These are phyloP conservation scores for Pseudomyrmex gracilis DNA, from an alignment of 1,140 invertebrate genomes.

Conservation along the genomic window DNA sequence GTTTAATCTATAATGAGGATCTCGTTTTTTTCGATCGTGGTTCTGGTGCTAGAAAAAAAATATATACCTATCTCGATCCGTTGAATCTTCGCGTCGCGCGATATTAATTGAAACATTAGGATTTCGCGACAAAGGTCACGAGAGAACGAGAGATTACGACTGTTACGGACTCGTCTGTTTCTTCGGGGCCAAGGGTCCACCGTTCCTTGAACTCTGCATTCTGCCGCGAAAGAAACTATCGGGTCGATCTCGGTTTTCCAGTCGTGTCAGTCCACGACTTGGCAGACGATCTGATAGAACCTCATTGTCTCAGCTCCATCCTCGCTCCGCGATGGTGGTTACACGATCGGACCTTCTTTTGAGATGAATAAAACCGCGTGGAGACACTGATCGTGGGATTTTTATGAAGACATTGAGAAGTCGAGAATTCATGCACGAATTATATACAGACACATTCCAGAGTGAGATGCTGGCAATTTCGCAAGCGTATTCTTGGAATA, in stretches of 20 bases:
- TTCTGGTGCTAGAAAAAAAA: constrained; percentile 15
- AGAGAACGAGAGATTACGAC: neutral
- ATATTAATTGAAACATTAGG: constrained; percentile 46
- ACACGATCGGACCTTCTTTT: constrained; percentile 48
- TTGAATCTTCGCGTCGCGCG: neutral
- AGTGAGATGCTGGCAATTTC: neutral
- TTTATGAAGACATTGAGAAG: constrained; percentile 9
- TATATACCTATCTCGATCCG: too few species aligned
- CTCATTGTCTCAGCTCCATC: constrained; percentile 69
- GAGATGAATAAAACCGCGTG: constrained; percentile 27
- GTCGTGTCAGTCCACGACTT: constrained; percentile 68
- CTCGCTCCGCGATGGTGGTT: constrained; percentile 50
- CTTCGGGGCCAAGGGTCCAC: neutral
- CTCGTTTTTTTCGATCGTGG: constrained; percentile 13
- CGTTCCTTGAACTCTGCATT: constrained; percentile 37
- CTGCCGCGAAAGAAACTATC: constrained; percentile 64
- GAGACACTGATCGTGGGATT: constrained; percentile 25
- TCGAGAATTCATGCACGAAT: neutral
- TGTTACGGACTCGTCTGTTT: neutral
- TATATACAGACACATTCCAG: neutral
- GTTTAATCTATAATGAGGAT: constrained; percentile 64
- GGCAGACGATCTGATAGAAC: constrained; percentile 72
- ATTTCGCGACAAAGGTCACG: constrained; percentile 24
- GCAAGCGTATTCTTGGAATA: neutral
- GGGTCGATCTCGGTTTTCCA: constrained; percentile 69